These are phyloP conservation scores for Trissolcus brochymenae DNA, from an alignment of 2,888 invertebrate species.

Conservation along the genomic window DNA sequence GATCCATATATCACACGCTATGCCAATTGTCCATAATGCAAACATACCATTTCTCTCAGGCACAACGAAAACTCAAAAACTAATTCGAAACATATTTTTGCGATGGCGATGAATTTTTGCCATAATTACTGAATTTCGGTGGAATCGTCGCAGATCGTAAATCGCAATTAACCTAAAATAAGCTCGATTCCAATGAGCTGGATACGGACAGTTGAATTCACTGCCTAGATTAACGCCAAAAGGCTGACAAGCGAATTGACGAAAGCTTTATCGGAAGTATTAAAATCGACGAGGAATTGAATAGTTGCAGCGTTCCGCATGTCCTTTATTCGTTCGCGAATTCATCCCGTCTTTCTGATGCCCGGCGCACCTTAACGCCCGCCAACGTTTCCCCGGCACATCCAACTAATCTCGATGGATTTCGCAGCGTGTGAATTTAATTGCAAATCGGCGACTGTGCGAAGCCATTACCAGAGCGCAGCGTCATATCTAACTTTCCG, in stretches of 20 bases:
- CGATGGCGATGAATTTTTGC: neutral
- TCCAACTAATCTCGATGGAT: conserved; percentile 50
- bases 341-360: conserved; percentile 39
- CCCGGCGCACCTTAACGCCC: conserved; percentile 22
- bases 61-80: neutral
- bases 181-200: conserved; percentile 20
- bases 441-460: conserved; percentile 58
- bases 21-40: conserved; percentile 27
- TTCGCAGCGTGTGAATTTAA: conserved; percentile 64
- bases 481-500: conserved; percentile 60
- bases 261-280: conserved; percentile 45
- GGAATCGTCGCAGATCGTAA: conserved; percentile 14
- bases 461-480: conserved; percentile 23
- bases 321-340: conserved; percentile 12
- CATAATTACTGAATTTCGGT: neutral
- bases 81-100: neutral
- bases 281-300: conserved; percentile 46
- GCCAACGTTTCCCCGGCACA: conserved; percentile 13
- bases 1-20: conserved; percentile 38
- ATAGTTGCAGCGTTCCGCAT: conserved; percentile 18
- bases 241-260: conserved; percentile 42
- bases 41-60: conserved; percentile 27
- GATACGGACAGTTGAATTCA: conserved; percentile 14
- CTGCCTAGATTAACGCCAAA: conserved; percentile 35
- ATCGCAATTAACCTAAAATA: conserved; percentile 31